phyloP scores from a whole-genome alignment of 2,797 vertebrate genomes.

The Helarctos malayanus region DNA sequence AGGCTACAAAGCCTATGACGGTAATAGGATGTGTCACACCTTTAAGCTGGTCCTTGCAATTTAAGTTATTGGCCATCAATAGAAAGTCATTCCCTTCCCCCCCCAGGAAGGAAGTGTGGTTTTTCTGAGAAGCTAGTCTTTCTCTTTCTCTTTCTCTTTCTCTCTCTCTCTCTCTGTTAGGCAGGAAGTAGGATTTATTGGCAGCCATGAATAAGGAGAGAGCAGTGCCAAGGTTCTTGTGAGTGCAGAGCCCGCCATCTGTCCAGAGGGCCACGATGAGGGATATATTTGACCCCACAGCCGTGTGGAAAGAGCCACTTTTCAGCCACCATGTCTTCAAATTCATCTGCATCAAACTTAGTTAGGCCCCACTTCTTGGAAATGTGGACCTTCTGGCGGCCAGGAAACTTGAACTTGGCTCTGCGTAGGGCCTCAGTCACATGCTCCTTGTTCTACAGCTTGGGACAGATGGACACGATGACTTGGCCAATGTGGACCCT shows the following conservation, averaged over 20 bases:
- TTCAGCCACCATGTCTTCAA: not conserved
- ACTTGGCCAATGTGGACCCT: not conserved
- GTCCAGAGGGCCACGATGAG: not conserved
- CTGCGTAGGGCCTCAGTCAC: not conserved
- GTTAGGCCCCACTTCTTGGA: not conserved
- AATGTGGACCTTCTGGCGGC: not conserved
- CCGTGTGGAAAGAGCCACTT: not conserved
- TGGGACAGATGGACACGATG: not conserved
- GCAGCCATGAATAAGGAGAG: not conserved
- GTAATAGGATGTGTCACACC: not conserved
- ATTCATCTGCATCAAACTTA: not conserved
- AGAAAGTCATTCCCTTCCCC: constrained; percentile 13
- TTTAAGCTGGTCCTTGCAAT: constrained; percentile 35
- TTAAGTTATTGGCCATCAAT: constrained; percentile 27
- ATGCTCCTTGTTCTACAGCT: not conserved
- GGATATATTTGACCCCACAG: not conserved
- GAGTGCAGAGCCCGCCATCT: not conserved
- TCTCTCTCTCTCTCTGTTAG: not conserved
- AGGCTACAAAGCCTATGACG: not conserved
- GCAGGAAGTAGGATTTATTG: not conserved
- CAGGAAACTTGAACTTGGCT: not conserved
- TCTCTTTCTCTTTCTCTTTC: not conserved
- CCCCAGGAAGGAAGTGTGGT: not conserved
- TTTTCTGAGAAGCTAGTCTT: constrained; percentile 27
- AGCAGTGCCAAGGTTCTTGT: not conserved